Base-by-base conservation (phyloP, 30 jellyfish, hydroid and myxozoan genomes). In the Cassiopea andromeda region DNA sequence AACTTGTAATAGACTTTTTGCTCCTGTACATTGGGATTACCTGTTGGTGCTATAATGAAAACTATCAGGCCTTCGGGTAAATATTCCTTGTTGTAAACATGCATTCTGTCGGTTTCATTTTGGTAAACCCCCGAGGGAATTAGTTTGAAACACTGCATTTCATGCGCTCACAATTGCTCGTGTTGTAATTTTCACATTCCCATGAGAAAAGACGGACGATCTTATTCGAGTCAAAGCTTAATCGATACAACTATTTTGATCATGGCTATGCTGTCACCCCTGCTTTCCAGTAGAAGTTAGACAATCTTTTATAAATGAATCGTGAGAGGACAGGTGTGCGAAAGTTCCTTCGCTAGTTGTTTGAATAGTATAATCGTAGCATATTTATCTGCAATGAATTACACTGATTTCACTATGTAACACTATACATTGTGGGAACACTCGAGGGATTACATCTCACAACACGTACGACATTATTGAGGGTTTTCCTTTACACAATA, bases 81-180 rank as follows among this genome's bases (percentile, higher is more conserved):
- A 19, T 2, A 5, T 18, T 54, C n/a, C 54, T 4, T 43, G 3
- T 4, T 38, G 79, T 70, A 70, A 70, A 70, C 79, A 70, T 18
- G 14, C 6, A 2, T 66, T 66, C 15, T 66, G 43, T 16, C 79
- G 73, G 68, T 58, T 64, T 70, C 10, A n/a, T 12, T 43, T 70
- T 16, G 15, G 79, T 70, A 70, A 70, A 70, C 79, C 79, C 79
- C 79, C 38, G 79, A 70, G 79, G 79, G 79, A 70, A 43, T 54
- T 27, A 27, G 38, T 27, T 27, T 27, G 64, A 3, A 54, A 54
- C 10, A 3, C 64, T 3, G 64, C 10, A 54, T 54, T 27, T 54
- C 64, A 54, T 54, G 64, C 64, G 64, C 64, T 54, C 38, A 54
- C 64, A 54, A 10, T 54, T 6, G 64, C 64, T 3, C 10, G 7